Evolutionary conservation across 2,888 invertebrate species (phyloP).

Genomic region (Drosophila demipolita): DNA sequence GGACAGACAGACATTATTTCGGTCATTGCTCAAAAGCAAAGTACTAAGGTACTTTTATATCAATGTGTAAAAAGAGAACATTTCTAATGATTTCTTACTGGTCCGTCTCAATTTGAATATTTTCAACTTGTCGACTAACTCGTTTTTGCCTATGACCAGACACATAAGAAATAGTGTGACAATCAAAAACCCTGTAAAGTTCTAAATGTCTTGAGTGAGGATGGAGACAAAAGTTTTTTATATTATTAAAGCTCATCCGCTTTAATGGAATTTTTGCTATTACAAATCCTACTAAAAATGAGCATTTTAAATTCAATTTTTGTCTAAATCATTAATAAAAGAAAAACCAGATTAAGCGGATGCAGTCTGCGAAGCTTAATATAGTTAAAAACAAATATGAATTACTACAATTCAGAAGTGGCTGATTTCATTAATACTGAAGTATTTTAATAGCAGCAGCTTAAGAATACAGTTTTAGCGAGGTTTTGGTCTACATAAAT

Average conservation of each 20-base stretch:
- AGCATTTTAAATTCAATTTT: too few relatives aligned
- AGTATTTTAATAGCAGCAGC: too few relatives aligned
- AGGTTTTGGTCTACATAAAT: too few relatives aligned
- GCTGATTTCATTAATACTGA: neutral
- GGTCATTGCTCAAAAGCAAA: neutral
- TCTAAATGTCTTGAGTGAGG: slow-evolving; percentile 19
- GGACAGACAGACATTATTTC: neutral
- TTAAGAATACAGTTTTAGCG: too few relatives aligned
- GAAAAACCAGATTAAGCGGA: neutral
- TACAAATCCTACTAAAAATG: too few relatives aligned
- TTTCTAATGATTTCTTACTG: slow-evolving; percentile 69
- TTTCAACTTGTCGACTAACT: slow-evolving; percentile 69
- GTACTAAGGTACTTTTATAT: neutral
- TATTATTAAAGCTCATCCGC: slow-evolving; percentile 12
- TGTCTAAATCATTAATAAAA: too few relatives aligned
- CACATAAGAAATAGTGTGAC: slow-evolving; percentile 52
- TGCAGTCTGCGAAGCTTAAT: neutral
- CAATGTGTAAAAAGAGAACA: slow-evolving; percentile 3
- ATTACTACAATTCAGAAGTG: neutral
- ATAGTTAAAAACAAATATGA: neutral
- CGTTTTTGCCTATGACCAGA: slow-evolving; percentile 14
- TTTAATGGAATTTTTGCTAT: slow-evolving; percentile 5
- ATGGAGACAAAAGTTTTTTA: slow-evolving; percentile 29
- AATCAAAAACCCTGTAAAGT: slow-evolving; percentile 55
- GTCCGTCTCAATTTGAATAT: slow-evolving; percentile 70